Conservation (phyloP, 2,797 vertebrate species). For the Hyperoplus lanceolatus region DNA sequence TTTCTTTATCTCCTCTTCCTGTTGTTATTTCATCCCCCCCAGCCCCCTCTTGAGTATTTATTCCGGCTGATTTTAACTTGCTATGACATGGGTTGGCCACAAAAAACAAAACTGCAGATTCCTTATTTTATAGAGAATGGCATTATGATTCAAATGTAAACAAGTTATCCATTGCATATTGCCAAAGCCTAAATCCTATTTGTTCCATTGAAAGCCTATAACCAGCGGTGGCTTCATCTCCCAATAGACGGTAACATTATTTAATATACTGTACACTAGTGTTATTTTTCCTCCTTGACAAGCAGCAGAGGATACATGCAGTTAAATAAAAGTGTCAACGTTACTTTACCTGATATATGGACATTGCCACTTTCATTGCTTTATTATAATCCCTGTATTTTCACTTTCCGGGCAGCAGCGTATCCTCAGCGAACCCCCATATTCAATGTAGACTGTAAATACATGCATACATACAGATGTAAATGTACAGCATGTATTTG, state of each 20-base stretch:
- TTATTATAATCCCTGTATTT: slow-evolving; percentile 16
- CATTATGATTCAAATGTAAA: background rate
- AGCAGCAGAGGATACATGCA: background rate
- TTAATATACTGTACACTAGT: background rate
- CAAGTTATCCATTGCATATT: background rate
- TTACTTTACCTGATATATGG: background rate
- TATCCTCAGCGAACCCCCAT: background rate
- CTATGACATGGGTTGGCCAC: background rate
- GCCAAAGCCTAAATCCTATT: background rate
- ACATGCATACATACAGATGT: background rate
- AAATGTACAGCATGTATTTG: slow-evolving; percentile 7
- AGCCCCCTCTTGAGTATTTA: background rate
- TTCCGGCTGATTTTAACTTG: background rate
- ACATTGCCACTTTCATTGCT: slow-evolving; percentile 6
- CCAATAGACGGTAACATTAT: background rate
- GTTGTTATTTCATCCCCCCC: background rate
- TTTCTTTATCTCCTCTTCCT: background rate
- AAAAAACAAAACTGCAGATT: background rate
- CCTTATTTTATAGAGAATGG: background rate
- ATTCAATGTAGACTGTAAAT: slow-evolving; percentile 6
- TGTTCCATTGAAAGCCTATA: background rate
- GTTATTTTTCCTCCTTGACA: background rate
- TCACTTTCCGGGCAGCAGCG: background rate
- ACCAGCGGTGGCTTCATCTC: background rate
- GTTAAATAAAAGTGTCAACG: background rate